Base-by-base conservation (phyloP, 1,140 invertebrate species). In the Coenobita brevimanus region DNA sequence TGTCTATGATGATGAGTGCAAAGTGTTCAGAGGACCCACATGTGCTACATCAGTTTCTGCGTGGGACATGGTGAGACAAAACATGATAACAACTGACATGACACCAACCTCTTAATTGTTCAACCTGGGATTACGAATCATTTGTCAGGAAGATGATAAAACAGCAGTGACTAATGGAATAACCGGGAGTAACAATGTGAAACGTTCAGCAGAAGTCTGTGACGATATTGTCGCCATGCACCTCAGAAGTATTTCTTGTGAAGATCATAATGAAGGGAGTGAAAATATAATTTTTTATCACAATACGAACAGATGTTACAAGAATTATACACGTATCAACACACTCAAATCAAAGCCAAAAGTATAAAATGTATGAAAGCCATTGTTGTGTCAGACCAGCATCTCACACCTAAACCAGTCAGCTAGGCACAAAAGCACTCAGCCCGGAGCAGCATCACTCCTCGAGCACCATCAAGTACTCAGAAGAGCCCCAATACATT, bases 191-290 rank as follows among this genome's bases (percentile, higher is more conserved):
- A 17, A 17, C 13, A 69, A 30, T 10, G 27, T 13, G 27, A 69
- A 69, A 69, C 13, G 64, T 69, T 10, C 64, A 69, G 64, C 64
- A 69, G 27, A 69, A 69, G 27, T 69, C 13, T 30, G 27, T 69
- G 27, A 69, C 27, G 64, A 17, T 69, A 30, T 69, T 69, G 64
- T 69, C 27, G 13, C 64, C 13, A 69, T 43, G 27, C 64, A 30
- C 27, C 13, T 69, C 13, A 57, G 54, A 57, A 57, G n/a, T 57
- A 57, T 57, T 69, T 13, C 10, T 69, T 69, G 13, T 15, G 27
- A 30, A 30, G 13, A 69, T 30, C 8, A 15, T 17, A 30, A 15
- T 13, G 27, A 17, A 17, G 64, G 27, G 10, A 30, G 27, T 30
- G 27, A 30, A 10, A 27, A 30, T 17, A 69, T 30, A 30, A 15